Percentiles rank a stretch among this genome's conserved stretches.
Evolutionary conservation across 2,113 vertebrate genomes (phyloP).

Genomic region (Tachysurus vachellii): DNA sequence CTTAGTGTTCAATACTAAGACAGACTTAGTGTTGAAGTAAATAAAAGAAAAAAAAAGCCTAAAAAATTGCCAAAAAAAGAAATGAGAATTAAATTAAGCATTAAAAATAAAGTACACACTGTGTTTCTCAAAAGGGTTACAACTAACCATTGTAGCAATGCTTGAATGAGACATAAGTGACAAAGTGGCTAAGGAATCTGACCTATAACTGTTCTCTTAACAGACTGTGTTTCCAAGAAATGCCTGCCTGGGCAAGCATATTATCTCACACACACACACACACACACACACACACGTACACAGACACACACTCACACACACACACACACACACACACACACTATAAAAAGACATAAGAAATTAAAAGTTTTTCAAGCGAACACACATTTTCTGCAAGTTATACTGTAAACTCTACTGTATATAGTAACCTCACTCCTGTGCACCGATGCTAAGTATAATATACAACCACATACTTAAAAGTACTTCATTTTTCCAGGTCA

Average conservation of each 20-base stretch:
- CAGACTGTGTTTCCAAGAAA: constrained; percentile 72
- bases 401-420: background rate
- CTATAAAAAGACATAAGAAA: background rate
- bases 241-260: constrained; percentile 31
- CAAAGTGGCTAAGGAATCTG: background rate
- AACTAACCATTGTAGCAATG: background rate
- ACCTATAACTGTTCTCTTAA: constrained; percentile 60
- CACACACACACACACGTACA: constrained; percentile 41
- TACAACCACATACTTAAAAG: background rate
- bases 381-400: background rate
- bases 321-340: background rate
- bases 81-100: background rate
- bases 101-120: background rate
- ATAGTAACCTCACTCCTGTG: background rate
- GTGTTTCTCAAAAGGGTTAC: background rate
- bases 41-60: too few species aligned
- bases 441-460: background rate
- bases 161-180: background rate
- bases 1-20: too few species aligned
- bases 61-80: background rate
- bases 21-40: background rate
- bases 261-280: background rate
- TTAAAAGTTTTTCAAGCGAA: background rate
- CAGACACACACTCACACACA: background rate
- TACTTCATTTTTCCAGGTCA: background rate